These are phyloP conservation scores for Sarcophaga bullata DNA, from an alignment of 1,140 invertebrate species.

Conservation along the genomic window DNA sequence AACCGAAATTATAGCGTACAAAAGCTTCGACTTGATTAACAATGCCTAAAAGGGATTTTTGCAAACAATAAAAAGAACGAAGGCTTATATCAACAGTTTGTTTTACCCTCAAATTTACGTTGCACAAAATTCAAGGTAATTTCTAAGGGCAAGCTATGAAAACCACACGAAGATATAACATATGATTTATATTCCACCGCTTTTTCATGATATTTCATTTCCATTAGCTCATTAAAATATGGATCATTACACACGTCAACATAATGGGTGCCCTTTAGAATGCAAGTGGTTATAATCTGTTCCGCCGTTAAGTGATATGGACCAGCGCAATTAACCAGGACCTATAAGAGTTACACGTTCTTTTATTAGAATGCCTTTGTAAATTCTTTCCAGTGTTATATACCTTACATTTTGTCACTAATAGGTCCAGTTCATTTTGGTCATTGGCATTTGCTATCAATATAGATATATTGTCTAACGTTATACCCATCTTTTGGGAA, in stretches of 20 bases:
- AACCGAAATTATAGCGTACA: not conserved
- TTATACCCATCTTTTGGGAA: not conserved
- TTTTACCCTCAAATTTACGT: slow-evolving; percentile 9
- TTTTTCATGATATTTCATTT: slow-evolving; percentile 77
- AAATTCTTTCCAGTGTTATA: not conserved
- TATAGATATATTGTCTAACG: slow-evolving; percentile 15
- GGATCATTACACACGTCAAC: slow-evolving; percentile 91
- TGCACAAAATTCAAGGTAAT: slow-evolving; percentile 73
- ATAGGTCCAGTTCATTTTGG: not conserved
- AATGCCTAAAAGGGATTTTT: not conserved
- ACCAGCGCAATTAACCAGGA: slow-evolving; percentile 85
- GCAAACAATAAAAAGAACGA: too few species aligned
- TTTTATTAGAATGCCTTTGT: not conserved
- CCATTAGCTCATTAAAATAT: slow-evolving; percentile 85
- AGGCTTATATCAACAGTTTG: not conserved
- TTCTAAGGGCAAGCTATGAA: slow-evolving; percentile 87
- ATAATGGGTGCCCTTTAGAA: slow-evolving; percentile 80
- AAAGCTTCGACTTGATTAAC: slow-evolving; percentile 11
- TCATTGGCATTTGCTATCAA: slow-evolving; percentile 22
- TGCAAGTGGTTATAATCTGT: slow-evolving; percentile 83
- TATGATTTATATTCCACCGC: slow-evolving; percentile 81
- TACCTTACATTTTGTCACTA: slow-evolving; percentile 29
- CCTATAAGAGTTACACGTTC: slow-evolving; percentile 13
- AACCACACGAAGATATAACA: slow-evolving; percentile 86
- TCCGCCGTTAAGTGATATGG: slow-evolving; percentile 89